Base-by-base conservation (phyloP, 2,888 invertebrate species). In the Opisthograptis luteolata region DNA sequence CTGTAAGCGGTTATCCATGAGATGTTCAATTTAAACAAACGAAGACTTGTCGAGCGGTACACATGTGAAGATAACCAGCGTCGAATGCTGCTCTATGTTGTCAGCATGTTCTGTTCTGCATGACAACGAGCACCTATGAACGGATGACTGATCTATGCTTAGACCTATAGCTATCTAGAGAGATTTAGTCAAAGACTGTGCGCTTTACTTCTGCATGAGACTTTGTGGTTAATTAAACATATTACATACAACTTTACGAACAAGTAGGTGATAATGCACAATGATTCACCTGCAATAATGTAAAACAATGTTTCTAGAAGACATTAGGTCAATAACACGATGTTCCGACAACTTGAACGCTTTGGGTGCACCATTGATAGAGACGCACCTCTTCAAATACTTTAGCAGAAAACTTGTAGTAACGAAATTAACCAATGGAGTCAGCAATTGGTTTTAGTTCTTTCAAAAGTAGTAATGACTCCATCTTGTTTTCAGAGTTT, bases 401-500 rank as follows among this genome's bases (percentile, higher is more conserved):
- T 35, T 37, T 55, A 55, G 61, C 56, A 57, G 56, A 50, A 43
- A 43, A 32, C 60, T 73, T 76, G 79, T 60, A 40, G 65, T 58
- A 62, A 58, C 79, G 70, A 87, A 87, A 87, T 87, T 84, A 54
- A 70, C 62, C 58, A 48, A 80, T 84, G 90, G 90, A 90, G 90
- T 90, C 90, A 76, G 63, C 42, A 73, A 87, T 89, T 87, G 88
- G 88, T 67, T 58, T 73, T 87, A 85, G 86, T 65, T 64, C 56
- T 73, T 68, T 65, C 64, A 62, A 72, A 72, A 80, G 84, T 88
- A 89, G 90, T 90, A 90, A 90, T 71, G 89, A 74, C 89, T 90
- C 89, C 90, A 88, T 86, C 55, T 88, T 89, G 79, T 88, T 91
- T 91, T 91, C 91, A 91, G 91, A 91, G 76, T 87, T 83, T 89